A percentile compares a stretch with the other conserved stretches of the same genome.
Conservation (phyloP, 2,113 vertebrate species). For the Laterallus jamaicensis region DNA sequence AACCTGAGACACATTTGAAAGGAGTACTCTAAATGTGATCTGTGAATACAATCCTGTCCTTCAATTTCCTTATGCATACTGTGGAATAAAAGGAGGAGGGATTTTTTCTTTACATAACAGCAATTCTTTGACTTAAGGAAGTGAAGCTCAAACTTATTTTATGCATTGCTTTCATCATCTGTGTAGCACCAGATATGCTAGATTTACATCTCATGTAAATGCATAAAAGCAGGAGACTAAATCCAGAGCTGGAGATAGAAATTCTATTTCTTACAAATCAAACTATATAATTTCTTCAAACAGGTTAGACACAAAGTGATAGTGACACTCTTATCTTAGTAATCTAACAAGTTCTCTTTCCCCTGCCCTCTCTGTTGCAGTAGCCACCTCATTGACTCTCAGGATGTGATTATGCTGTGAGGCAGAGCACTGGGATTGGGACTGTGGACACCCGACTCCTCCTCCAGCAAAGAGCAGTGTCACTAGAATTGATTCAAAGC, state of each 20-base stretch:
- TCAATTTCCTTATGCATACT: background rate
- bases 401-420: background rate
- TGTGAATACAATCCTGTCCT: background rate
- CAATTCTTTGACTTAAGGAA: slow-evolving; percentile 22
- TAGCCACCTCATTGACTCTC: background rate
- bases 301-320: background rate
- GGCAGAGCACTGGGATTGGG: background rate
- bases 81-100: background rate
- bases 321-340: background rate
- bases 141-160: slow-evolving; percentile 15
- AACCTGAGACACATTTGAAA: background rate
- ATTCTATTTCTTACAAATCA: slow-evolving; percentile 7
- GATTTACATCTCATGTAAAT: slow-evolving; percentile 52
- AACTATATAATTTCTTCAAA: background rate
- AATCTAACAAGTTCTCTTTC: background rate
- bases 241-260: background rate
- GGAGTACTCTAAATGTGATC: background rate
- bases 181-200: background rate
- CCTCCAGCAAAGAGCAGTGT: background rate
- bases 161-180: background rate
- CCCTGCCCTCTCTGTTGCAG: background rate
- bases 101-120: background rate
- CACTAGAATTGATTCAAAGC: background rate
- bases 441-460: background rate
- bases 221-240: background rate